A percentile compares a stretch with the other conserved stretches of the same genome.
Conservation (phyloP, 2,888 invertebrate species). For the Cinara cedri region DNA sequence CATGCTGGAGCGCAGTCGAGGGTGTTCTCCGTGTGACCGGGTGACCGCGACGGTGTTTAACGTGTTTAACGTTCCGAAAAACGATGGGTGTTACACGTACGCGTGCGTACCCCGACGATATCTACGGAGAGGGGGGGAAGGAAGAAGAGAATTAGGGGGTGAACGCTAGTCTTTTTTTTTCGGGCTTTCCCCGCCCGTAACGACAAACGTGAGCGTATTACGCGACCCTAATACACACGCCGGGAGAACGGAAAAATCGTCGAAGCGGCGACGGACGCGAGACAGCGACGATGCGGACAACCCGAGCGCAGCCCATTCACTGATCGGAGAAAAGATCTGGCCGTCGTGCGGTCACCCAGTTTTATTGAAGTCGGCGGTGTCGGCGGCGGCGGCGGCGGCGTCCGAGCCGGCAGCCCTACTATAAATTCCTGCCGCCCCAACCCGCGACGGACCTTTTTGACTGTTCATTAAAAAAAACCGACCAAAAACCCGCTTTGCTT, state of each 20-base stretch:
- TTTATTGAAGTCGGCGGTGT: slow-evolving; percentile 32
- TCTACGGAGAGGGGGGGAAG: too few species aligned
- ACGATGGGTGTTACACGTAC: too few species aligned
- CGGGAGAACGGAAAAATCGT: not conserved
- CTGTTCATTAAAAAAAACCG: slow-evolving; percentile 37
- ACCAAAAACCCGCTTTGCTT: slow-evolving; percentile 28
- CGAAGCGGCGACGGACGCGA: not conserved
- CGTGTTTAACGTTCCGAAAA: too few species aligned
- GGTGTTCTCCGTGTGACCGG: too few species aligned
- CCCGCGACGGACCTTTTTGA: slow-evolving; percentile 28
- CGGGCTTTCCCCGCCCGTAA: not conserved
- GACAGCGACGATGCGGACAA: not conserved
- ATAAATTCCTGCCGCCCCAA: slow-evolving; percentile 7
- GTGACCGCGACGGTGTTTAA: too few species aligned
- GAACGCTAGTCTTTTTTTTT: not conserved
- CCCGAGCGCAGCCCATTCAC: slow-evolving; percentile 52
- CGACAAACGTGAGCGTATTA: not conserved
- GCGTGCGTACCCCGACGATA: too few species aligned
- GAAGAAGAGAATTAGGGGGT: too few species aligned
- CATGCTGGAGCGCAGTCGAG: too few species aligned
- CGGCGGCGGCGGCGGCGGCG: slow-evolving; percentile 1
- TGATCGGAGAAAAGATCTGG: slow-evolving; percentile 49
- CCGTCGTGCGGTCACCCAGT: slow-evolving; percentile 40
- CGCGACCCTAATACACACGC: not conserved
- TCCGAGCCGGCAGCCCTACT: slow-evolving; percentile 26